Conservation (phyloP, 2,113 vertebrate species). For the Hyperopisus bebe region DNA sequence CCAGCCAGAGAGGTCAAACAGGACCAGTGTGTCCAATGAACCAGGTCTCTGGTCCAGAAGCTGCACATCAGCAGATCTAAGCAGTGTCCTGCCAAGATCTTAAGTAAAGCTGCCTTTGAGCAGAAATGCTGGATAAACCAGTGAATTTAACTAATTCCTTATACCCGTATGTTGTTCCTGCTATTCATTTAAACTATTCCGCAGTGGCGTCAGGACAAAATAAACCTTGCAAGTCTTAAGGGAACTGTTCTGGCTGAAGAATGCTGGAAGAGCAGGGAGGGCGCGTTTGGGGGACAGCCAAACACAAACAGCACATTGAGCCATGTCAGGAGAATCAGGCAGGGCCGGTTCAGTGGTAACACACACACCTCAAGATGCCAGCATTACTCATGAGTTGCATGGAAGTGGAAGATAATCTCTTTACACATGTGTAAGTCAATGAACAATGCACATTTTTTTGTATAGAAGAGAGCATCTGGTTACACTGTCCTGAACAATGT, state of each 20-base stretch:
- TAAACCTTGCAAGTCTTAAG: background rate
- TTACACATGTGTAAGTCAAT: background rate
- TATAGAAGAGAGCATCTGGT: background rate
- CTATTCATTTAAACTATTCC: background rate
- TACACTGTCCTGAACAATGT: background rate
- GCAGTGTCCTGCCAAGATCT: background rate
- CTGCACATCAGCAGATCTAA: background rate
- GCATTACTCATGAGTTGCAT: background rate
- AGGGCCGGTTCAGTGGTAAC: background rate
- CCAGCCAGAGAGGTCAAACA: background rate
- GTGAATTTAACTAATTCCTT: background rate
- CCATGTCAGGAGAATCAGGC: background rate
- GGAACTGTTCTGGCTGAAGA: background rate
- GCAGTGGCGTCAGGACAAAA: background rate
- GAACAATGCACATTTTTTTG: background rate
- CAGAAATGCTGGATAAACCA: background rate
- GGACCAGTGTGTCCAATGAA: background rate
- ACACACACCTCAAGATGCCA: background rate
- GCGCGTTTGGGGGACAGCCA: background rate
- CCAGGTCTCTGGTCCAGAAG: background rate
- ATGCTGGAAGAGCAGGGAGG: background rate
- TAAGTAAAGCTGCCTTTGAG: background rate
- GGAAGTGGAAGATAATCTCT: background rate
- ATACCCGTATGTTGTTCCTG: background rate
- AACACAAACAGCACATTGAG: background rate